Conservation (phyloP, 1,140 invertebrate species). For the Tetramorium parvispinum region DNA sequence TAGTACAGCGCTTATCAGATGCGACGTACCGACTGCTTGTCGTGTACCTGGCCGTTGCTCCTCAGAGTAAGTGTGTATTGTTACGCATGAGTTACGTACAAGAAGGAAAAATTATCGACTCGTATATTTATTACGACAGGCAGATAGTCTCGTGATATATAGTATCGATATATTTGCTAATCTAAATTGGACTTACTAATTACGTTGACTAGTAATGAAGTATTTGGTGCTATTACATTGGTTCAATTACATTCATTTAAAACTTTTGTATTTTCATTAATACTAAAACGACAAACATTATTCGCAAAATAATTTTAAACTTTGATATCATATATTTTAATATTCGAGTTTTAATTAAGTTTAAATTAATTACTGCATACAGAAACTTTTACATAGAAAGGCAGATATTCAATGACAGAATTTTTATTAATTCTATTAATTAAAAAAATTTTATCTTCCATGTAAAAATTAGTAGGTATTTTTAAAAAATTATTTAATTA, state of each 20-base stretch:
- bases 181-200: neutral
- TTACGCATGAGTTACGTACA: neutral
- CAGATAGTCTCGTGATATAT: neutral
- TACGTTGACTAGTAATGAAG: neutral
- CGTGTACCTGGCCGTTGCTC: neutral
- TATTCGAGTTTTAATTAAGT: neutral
- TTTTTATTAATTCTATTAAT: neutral
- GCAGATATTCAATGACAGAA: neutral
- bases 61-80: neutral
- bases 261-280: neutral
- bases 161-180: too few relatives aligned
- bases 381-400: neutral
- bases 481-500: neutral
- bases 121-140: neutral
- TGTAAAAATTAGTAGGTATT: neutral
- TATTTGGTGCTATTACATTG: neutral
- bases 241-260: too few relatives aligned
- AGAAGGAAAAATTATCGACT: constrained; percentile 6
- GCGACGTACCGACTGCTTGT: neutral
- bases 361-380: neutral
- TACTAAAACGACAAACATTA: neutral
- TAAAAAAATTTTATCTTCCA: neutral
- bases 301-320: neutral
- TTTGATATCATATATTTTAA: neutral
- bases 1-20: constrained; percentile 10